Percentiles rank a stretch among this genome's conserved stretches.
Conservation (phyloP, 2,797 vertebrate species). For the Onychomys arenicola region DNA sequence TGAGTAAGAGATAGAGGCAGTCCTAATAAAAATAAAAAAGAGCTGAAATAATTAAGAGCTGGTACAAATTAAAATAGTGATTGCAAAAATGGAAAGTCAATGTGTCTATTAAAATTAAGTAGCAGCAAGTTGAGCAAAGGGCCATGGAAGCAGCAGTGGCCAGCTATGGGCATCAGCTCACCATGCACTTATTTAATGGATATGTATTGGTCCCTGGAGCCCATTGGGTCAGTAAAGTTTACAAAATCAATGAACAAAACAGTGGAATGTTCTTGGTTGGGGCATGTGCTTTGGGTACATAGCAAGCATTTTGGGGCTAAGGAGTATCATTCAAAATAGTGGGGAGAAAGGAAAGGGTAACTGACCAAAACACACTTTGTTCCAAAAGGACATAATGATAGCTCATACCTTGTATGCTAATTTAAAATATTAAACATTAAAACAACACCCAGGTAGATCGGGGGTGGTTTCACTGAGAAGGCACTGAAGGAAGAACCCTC, state of each 20-base stretch:
- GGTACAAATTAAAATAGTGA: not conserved
- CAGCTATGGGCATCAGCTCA: not conserved
- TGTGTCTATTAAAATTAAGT: not conserved
- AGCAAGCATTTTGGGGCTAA: not conserved
- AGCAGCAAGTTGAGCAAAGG: not conserved
- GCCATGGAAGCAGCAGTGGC: not conserved
- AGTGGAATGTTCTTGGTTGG: not conserved
- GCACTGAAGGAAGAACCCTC: not conserved
- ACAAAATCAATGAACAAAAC: not conserved
- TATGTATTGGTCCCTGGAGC: not conserved
- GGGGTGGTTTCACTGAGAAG: not conserved
- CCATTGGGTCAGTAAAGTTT: not conserved
- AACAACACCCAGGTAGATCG: not conserved
- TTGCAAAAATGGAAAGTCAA: conserved; percentile 23
- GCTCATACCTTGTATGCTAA: not conserved
- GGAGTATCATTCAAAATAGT: not conserved
- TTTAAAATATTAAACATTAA: not conserved
- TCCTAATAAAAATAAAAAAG: conserved; percentile 24
- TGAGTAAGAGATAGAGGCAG: not conserved
- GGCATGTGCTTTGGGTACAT: not conserved
- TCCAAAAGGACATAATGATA: not conserved
- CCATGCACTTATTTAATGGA: not conserved
- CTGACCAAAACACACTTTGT: not conserved
- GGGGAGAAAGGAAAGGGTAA: not conserved
- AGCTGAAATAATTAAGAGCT: conserved; percentile 13